Base-by-base conservation (phyloP, 2,113 vertebrate species). In the Saguinus imperator region DNA sequence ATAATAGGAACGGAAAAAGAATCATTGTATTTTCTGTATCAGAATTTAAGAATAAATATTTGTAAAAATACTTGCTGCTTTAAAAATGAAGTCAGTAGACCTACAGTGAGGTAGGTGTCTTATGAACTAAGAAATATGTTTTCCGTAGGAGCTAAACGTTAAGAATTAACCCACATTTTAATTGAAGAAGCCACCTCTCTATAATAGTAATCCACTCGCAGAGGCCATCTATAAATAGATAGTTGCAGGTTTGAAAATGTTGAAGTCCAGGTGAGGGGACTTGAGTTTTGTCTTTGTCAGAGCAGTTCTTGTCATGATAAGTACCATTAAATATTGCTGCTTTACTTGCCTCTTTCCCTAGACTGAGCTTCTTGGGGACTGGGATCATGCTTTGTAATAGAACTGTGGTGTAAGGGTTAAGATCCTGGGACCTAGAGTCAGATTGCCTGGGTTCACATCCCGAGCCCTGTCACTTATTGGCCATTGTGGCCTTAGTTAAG, bases 21-120 rank as follows among this genome's bases (percentile, higher is more conserved):
- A 57, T 68, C 43, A 16, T 37, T 70, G 8, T 77, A 25, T 76
- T 96, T 89, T 94, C 43, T 96, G 4, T 27, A 81, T 95, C 27
- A 20, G 14, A 57, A 94, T 75, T 89, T 83, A 87, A 89, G 66
- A 91, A 58, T 94, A 95, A 79, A 64, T 93, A 94, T 64, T 79
- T 92, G 6, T 79, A 61, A 64, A 85, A 72, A n/a, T 68, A 43
- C 55, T 48, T 72, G 40, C 8, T 91, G n/a, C 57, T 86, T 86
- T 89, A 66, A 94, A 85, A 68, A 76, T 84, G 77, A 92, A 66
- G 4, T 81, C 32, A 89, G 23, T 64, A 7, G 95, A 37, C 43
- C 37, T 92, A 18, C 1, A 11, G 23, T 37, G 20, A 91, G 21
- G 37, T 52, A 37, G 12, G 4, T 76, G 25, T 88, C 93, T 93